A percentile compares a stretch with the other conserved stretches of the same genome.
Evolutionary conservation across 2,888 invertebrate species (phyloP).

Genomic region (Aleiodes testaceus): DNA sequence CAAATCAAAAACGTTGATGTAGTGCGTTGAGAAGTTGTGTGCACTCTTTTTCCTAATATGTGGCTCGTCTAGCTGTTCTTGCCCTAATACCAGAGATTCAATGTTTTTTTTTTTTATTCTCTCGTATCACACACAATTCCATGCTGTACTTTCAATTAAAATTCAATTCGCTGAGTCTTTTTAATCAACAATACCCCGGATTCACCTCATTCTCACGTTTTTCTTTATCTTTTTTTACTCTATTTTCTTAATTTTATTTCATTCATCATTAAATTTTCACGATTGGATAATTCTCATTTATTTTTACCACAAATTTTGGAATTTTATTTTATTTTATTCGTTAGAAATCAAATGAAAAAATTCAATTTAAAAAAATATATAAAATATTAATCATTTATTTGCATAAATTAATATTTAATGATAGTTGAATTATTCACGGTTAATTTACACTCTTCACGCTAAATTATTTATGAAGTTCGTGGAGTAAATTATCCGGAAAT

Average conservation of each 20-base stretch:
- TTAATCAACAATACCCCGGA: slow-evolving; percentile 43
- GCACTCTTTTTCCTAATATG: slow-evolving; percentile 46
- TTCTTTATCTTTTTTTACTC: slow-evolving; percentile 19
- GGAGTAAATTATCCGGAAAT: background rate
- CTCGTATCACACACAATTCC: slow-evolving; percentile 30
- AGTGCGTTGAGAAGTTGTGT: slow-evolving; percentile 21
- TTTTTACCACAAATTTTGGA: slow-evolving; percentile 9
- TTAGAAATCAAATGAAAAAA: background rate
- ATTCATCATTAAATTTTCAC: slow-evolving; percentile 32
- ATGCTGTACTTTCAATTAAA: slow-evolving; percentile 57
- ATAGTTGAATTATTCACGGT: background rate
- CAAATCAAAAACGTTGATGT: slow-evolving; percentile 19
- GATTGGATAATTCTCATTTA: slow-evolving; percentile 26
- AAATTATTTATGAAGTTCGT: slow-evolving; percentile 8
- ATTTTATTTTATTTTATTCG: background rate
- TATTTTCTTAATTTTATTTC: slow-evolving; percentile 29
- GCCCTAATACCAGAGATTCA: slow-evolving; percentile 14
- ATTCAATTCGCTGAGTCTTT: slow-evolving; percentile 50
- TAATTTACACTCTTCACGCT: background rate
- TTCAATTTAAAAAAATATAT: background rate
- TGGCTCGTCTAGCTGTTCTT: slow-evolving; percentile 47
- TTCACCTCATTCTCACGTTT: slow-evolving; percentile 68
- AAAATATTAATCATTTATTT: background rate
- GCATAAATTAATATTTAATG: background rate
- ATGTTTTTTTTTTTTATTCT: slow-evolving; percentile 37